A percentile compares a stretch with the other conserved stretches of the same genome.
Conservation (phyloP, 2,797 vertebrate species). For the Sebastes nivosus region DNA sequence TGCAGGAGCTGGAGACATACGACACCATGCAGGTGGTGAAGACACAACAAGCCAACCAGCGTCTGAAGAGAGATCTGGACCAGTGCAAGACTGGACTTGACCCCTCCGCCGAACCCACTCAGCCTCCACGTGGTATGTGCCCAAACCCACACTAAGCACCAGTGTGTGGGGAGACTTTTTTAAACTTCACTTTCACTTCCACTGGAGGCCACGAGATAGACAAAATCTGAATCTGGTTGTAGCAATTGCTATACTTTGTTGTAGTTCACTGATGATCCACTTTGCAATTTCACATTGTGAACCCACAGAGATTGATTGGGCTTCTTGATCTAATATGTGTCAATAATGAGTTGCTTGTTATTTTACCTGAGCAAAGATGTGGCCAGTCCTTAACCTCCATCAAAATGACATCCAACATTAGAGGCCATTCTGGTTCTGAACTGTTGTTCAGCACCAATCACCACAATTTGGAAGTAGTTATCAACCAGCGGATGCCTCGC, state of each 20-base stretch:
- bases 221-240: not conserved
- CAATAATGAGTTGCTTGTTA: not conserved
- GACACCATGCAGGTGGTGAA: conserved; percentile 70
- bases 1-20: conserved; percentile 67
- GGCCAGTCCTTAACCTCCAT: not conserved
- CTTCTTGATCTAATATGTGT: not conserved
- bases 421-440: not conserved
- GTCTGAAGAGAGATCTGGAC: conserved; percentile 69
- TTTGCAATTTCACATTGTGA: not conserved
- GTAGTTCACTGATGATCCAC: not conserved
- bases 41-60: conserved; percentile 62
- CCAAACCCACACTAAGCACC: not conserved
- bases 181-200: too few relatives aligned
- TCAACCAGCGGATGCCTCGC: not conserved
- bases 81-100: conserved; percentile 47
- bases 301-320: not conserved
- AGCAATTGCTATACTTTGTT: not conserved
- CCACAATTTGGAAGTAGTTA: not conserved
- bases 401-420: not conserved
- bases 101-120: conserved; percentile 16
- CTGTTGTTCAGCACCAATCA: too few relatives aligned
- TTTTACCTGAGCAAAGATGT: not conserved
- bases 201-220: not conserved
- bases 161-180: too few relatives aligned
- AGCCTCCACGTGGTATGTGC: conserved; percentile 35